phyloP scores from a whole-genome alignment of 2,113 vertebrate genomes.

The Polypterus bichir region DNA sequence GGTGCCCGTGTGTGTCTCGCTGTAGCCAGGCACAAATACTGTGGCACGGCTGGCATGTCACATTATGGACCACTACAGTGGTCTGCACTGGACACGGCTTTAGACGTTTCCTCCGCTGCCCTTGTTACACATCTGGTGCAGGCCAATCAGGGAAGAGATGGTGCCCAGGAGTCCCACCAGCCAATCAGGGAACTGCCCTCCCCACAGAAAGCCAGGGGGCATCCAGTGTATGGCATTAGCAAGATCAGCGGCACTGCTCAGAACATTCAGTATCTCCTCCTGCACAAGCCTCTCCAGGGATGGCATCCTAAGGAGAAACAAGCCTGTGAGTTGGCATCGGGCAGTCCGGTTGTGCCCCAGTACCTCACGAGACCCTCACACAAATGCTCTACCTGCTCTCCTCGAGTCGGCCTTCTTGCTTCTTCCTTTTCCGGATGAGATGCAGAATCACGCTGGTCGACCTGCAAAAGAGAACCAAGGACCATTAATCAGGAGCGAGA shows the following conservation, averaged over 20 bases:
- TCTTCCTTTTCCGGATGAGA: not conserved
- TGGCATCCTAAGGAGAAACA: not conserved
- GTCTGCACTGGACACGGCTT: not conserved
- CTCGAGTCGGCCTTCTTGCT: not conserved
- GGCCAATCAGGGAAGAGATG: conserved; percentile 66
- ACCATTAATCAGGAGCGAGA: no score
- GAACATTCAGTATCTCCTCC: conserved; percentile 50
- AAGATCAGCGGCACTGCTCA: conserved; percentile 64
- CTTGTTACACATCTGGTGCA: conserved; percentile 49
- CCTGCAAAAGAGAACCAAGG: no score
- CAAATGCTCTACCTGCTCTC: not conserved
- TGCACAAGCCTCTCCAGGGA: not conserved
- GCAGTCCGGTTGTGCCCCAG: not conserved
- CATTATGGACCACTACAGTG: no score
- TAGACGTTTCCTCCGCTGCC: conserved; percentile 22
- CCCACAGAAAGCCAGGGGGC: conserved; percentile 79
- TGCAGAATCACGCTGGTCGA: no score
- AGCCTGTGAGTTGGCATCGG: no score
- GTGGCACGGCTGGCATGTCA: no score
- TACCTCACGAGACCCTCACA: not conserved
- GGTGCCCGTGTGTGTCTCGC: no score
- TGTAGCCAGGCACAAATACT: no score
- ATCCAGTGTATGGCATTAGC: conserved; percentile 84
- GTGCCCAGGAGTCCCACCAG: conserved; percentile 86
- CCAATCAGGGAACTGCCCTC: conserved; percentile 70